A percentile compares a stretch with the other conserved stretches of the same genome.
Evolutionary conservation across 2,888 invertebrate species (phyloP).

Genomic region (Nymphalis c-album): DNA sequence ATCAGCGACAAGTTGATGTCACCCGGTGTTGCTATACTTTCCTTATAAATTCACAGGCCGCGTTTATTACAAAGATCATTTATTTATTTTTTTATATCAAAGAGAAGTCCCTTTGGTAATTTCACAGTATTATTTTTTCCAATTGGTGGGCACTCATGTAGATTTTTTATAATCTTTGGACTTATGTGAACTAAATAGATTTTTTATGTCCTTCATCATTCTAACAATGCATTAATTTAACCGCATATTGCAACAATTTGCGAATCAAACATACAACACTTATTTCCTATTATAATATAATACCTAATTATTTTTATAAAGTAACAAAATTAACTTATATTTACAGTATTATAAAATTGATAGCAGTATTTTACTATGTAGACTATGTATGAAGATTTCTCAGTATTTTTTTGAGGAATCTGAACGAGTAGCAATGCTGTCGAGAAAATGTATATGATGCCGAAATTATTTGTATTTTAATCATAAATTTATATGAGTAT

Average conservation of each 20-base stretch:
- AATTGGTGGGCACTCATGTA: conserved; percentile 69
- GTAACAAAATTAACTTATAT: conserved; percentile 82
- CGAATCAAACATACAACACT: conserved; percentile 81
- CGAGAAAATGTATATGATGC: neutral
- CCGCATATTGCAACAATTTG: conserved; percentile 79
- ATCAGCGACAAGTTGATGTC: conserved; percentile 76
- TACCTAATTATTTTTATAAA: conserved; percentile 80
- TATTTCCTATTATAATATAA: conserved; percentile 78
- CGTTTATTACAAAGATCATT: conserved; percentile 12
- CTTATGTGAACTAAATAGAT: conserved; percentile 63
- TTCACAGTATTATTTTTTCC: conserved; percentile 60
- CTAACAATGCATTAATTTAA: conserved; percentile 75
- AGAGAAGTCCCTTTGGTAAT: conserved; percentile 64
- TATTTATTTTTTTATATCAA: conserved; percentile 40
- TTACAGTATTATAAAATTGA: conserved; percentile 78
- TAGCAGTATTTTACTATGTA: conserved; percentile 77
- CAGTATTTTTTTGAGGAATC: conserved; percentile 36
- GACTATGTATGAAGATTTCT: conserved; percentile 43
- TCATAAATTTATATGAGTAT: conserved; percentile 9
- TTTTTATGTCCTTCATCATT: conserved; percentile 72
- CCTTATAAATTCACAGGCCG: conserved; percentile 21
- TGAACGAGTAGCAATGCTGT: neutral
- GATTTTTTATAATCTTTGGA: conserved; percentile 77
- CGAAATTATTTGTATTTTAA: conserved; percentile 4
- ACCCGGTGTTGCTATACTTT: conserved; percentile 60